Percentiles rank a stretch among this genome's conserved stretches.
Evolutionary conservation across 2,113 vertebrate species (phyloP).

Genomic region (Mixornis gularis): DNA sequence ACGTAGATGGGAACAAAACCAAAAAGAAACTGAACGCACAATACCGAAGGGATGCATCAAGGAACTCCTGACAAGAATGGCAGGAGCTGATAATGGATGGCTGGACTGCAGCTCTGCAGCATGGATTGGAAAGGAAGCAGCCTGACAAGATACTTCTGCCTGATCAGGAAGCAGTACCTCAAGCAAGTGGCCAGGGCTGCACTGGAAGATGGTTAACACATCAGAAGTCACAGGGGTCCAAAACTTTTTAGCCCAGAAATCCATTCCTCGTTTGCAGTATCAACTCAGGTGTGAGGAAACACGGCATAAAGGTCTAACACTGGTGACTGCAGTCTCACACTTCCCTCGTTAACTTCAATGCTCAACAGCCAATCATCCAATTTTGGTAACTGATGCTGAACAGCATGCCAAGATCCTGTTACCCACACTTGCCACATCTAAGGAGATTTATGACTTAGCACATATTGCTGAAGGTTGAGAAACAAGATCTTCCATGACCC

Average conservation of each 20-base stretch:
- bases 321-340: background rate
- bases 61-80: background rate
- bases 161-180: background rate
- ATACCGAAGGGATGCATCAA: background rate
- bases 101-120: background rate
- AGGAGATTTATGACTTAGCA: background rate
- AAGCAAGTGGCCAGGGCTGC: background rate
- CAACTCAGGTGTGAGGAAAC: background rate
- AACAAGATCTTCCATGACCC: background rate
- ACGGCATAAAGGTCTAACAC: background rate
- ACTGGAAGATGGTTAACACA: background rate
- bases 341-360: background rate
- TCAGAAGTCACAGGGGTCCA: background rate
- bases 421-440: background rate
- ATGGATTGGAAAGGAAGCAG: background rate
- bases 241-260: background rate
- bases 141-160: background rate
- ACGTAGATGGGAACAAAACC: background rate
- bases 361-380: background rate
- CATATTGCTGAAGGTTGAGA: background rate
- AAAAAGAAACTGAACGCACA: background rate
- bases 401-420: background rate
- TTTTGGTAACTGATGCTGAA: background rate
- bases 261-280: background rate
- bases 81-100: background rate